Evolutionary conservation across 2,888 invertebrate species (phyloP).

Genomic region (Meloe dianella): DNA sequence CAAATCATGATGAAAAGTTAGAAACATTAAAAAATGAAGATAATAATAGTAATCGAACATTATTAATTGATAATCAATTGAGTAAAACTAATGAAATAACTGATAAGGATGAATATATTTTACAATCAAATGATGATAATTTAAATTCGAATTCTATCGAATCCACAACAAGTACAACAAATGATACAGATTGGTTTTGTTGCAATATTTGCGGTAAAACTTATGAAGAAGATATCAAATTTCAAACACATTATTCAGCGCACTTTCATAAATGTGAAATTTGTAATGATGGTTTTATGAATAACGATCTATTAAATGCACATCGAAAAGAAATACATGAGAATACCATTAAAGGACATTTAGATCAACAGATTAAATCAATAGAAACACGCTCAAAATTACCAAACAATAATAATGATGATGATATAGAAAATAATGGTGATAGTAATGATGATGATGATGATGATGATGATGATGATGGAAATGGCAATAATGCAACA

Average conservation of each 20-base stretch:
- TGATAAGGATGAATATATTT: conserved; percentile 13
- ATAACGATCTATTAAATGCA: conserved; percentile 56
- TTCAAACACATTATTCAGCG: conserved; percentile 56
- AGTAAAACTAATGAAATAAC: conserved; percentile 13
- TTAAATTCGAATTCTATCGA: conserved; percentile 6
- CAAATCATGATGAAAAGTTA: conserved; percentile 10
- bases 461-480: conserved; percentile 22
- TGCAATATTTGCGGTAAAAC: conserved; percentile 58
- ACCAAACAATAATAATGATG: conserved; percentile 18
- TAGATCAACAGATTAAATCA: conserved; percentile 11
- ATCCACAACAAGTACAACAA: conserved; percentile 9
- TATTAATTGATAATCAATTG: conserved; percentile 40
- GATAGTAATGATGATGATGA: conserved; percentile 26
- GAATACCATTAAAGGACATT: conserved; percentile 15
- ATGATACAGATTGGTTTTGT: conserved; percentile 43
- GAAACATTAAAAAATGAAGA: conserved; percentile 34
- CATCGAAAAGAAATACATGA: conserved; percentile 48
- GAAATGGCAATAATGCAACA: conserved; percentile 16
- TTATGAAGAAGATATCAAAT: conserved; percentile 52
- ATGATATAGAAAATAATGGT: neutral
- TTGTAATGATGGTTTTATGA: conserved; percentile 61
- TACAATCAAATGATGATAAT: conserved; percentile 6
- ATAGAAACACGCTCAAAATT: conserved; percentile 25
- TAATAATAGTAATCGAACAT: conserved; percentile 37
- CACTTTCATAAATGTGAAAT: conserved; percentile 57